Conservation (phyloP, 2,797 vertebrate genomes). For the Enteromius radiatus region DNA sequence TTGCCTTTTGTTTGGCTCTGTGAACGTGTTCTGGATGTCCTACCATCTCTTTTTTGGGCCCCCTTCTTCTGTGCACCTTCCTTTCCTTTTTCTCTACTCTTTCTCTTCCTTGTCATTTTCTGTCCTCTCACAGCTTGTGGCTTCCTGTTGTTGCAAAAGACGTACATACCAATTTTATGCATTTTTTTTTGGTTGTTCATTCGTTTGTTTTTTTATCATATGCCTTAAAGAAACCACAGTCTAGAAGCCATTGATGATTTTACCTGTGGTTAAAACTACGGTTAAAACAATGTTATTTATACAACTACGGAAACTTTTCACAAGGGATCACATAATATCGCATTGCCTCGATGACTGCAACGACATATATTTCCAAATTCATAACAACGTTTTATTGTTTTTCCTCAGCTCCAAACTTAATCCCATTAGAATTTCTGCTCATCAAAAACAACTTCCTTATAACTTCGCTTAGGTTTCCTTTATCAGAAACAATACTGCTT, state of each 20-base stretch:
- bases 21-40: conserved; percentile 2
- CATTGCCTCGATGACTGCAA: neutral
- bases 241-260: neutral
- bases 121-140: conserved; percentile 13
- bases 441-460: conserved; percentile 1
- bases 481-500: neutral
- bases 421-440: neutral
- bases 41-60: conserved; percentile 19
- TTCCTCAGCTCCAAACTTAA: neutral
- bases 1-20: conserved; percentile 31
- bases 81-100: neutral
- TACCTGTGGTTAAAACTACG: neutral
- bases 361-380: neutral
- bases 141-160: conserved; percentile 1
- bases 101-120: conserved; percentile 51
- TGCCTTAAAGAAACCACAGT: neutral
- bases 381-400: neutral
- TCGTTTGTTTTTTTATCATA: neutral
- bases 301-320: neutral
- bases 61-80: neutral
- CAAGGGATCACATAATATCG: neutral
- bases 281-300: neutral
- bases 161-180: neutral
- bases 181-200: neutral
- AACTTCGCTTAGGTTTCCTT: neutral